Base-by-base conservation (phyloP, 2,797 vertebrate genomes). In the Brachymystax lenok region DNA sequence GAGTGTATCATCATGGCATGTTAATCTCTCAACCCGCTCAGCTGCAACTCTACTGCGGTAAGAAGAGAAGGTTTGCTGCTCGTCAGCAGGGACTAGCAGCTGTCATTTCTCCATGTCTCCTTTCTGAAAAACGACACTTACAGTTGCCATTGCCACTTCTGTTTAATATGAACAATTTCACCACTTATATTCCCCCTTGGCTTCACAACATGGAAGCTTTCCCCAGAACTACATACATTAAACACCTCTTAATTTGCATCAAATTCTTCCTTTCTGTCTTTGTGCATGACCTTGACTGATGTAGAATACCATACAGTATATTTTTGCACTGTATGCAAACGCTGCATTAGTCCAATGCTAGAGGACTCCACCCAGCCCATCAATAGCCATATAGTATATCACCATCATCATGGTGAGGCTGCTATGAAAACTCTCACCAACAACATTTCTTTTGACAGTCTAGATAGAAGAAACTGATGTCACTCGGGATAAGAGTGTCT, bases 121-220 rank as follows among this genome's bases (percentile, higher is more conserved):
- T 87, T 83, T 84, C 68, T 46, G 21, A 70, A n/a, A 70, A 33
- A 46, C 82, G 86, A 77, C 86, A 80, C 79, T 61, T 61, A 61
- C 59, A 74, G 80, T 71, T 89, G 87, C 86, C 86, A 81, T 88
- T 85, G 80, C 82, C 82, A 74, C 87, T 89, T 82, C 64, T 85
- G 86, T 89, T 89, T 86, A 88, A 89, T 87, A 87, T 88, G 2
- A 90, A 86, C 87, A 74, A 74, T 82, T 86, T 81, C 84, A 83
- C 76, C 17, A 19, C 78, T 82, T 78, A 71, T 83, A 77, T 83
- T 77, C 82, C 84, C 77, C 21, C 74, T 54, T 10, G 80, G 74
- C 76, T 75, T 72, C 24, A 66, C 12, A 71, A 79, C 59, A 61
- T 61, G 78, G 72, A 78, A 17, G 19, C 71, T 70, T n/a, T 54